phyloP scores from a whole-genome alignment of 1,140 invertebrate genomes.

The Drosophila mojavensis region DNA sequence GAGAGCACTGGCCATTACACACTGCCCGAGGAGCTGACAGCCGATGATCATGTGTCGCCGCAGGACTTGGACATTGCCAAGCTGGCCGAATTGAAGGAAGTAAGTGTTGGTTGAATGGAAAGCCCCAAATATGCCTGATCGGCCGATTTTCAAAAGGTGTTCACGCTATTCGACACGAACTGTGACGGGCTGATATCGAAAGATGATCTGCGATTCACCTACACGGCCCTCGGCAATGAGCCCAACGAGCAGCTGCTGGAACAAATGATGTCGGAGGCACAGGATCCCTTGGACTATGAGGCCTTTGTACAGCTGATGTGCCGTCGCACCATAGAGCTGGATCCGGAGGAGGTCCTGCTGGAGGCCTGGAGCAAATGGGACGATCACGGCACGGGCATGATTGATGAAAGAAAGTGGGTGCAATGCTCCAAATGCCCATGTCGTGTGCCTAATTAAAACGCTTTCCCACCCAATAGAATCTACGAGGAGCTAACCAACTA shows the following conservation, averaged over 20 bases:
- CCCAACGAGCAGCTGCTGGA: conserved; percentile 85
- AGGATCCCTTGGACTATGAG: conserved; percentile 86
- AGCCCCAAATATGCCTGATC: conserved; percentile 1
- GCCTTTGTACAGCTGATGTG: conserved; percentile 87
- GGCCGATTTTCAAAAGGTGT: conserved; percentile 84
- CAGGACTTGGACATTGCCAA: conserved; percentile 86
- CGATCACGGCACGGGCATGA: conserved; percentile 85
- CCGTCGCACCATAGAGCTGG: conserved; percentile 86
- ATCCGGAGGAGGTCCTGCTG: conserved; percentile 86
- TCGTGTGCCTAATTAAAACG: background rate
- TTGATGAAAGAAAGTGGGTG: conserved; percentile 86
- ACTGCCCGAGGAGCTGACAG: conserved; percentile 85
- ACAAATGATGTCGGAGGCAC: conserved; percentile 86
- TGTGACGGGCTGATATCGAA: conserved; percentile 86
- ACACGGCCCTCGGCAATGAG: conserved; percentile 86
- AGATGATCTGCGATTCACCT: conserved; percentile 86
- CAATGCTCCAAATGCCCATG: background rate
- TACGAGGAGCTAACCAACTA: conserved; percentile 86
- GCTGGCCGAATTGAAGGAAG: conserved; percentile 86
- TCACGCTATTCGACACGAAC: conserved; percentile 86
- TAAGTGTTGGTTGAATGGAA: conserved; percentile 49
- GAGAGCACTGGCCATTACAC: conserved; percentile 84
- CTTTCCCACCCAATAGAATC: conserved; percentile 82
- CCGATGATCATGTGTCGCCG: conserved; percentile 83
- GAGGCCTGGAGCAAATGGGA: conserved; percentile 87